Evolutionary conservation across 1,140 invertebrate genomes (phyloP).

Genomic region (Caenorhabditis brenneri): DNA sequence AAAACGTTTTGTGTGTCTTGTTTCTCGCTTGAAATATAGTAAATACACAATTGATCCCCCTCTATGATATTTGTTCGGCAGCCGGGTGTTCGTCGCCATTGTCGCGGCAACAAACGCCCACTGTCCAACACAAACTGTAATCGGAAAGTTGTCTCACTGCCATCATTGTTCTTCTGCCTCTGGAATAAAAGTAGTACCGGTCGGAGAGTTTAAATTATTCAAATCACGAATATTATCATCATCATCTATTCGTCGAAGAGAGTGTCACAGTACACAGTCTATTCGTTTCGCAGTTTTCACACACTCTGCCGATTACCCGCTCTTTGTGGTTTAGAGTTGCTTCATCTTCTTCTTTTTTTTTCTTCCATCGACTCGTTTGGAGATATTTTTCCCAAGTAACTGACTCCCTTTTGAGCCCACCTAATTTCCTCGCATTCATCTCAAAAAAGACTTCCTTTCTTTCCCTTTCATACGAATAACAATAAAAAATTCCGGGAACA

Average conservation of each 20-base stretch:
- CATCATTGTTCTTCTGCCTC: neutral
- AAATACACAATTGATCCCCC: neutral
- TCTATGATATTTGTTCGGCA: conserved; percentile 18
- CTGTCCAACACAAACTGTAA: conserved; percentile 3
- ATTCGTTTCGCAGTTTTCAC: neutral
- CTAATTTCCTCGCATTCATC: neutral
- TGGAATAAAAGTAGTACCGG: conserved; percentile 13
- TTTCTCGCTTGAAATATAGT: conserved; percentile 30
- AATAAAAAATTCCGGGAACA: neutral
- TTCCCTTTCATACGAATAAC: neutral
- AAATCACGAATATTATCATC: neutral
- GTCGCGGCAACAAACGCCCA: conserved; percentile 27
- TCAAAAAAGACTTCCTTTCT: neutral
- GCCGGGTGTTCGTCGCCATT: conserved; percentile 32
- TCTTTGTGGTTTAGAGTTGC: too few species aligned
- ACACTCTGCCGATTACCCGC: too few species aligned
- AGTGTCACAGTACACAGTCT: conserved; percentile 5
- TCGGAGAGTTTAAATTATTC: neutral
- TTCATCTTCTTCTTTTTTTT: neutral
- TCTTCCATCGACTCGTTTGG: neutral
- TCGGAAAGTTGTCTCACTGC: neutral
- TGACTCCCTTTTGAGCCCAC: neutral
- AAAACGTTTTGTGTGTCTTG: conserved; percentile 22
- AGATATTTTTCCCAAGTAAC: neutral
- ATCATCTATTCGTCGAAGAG: neutral